Evolutionary conservation across 2,113 vertebrate genomes (phyloP), one percentile per base, ranked within the genome.

Genomic region (Rutilus rutilus): DNA sequence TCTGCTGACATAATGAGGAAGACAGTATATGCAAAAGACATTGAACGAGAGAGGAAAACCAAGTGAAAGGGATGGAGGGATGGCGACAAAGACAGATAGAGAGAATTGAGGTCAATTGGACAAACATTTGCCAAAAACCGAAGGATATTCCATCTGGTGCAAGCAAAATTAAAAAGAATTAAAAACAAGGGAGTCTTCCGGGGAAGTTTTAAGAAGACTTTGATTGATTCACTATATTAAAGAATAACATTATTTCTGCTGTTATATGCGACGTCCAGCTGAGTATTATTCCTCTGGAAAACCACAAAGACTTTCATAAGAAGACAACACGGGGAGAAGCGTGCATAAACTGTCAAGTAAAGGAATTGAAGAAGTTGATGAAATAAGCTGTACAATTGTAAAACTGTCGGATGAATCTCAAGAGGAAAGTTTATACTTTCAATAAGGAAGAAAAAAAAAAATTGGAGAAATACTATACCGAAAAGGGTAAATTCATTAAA

Each of bases 181-280:
- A 23, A 84, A 73, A 69, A 65, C 21, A 14, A 47, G 15, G 12
- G 78, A 67, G 78, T 77, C 54, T 84, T 84, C 36, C 23, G 65
- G 50, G 39, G 85, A 36, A 65, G 78, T 87, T 75, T 83, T 86
- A 45, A 77, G 50, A 74, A n/a, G 67, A 85, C 82, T 86, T 84
- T 86, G 86, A 90, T 67, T n/a, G 82, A 86, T 86, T 50, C 45
- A 47, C 47, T 82, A 67, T 90, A 83, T 86, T 87, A 89, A 90
- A 90, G 73, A 86, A 87, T n/a, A 87, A 87, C 84, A 89, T 86
- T 89, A 78, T 81, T 89, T 85, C 57, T 86, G 81, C 86, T 77
- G 10, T 67, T 47, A 81, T 85, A 87, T 71, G 71, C 78, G 21
- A 67, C 39, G 15, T 11, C 84, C 77, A 74, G 82, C 89, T 78